Evolutionary conservation across 2,797 vertebrate species (phyloP), one percentile per base, ranked within the genome.

Genomic region (Acanthurus lineatus): DNA sequence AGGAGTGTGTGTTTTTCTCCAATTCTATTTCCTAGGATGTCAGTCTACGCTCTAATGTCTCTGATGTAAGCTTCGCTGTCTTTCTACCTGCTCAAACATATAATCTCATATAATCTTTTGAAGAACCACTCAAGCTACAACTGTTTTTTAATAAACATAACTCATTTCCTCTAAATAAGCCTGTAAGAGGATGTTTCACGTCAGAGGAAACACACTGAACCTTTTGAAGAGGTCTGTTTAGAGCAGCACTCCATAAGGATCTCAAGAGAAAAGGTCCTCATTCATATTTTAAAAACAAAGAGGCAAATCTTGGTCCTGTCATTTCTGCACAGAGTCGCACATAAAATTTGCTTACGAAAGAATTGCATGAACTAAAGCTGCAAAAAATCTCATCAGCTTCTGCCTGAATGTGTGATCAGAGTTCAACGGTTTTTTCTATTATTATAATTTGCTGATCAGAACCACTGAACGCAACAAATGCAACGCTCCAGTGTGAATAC

Each of bases 231-330:
- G 57, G 57, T 25, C 77, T 83, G 58, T 84, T 81, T 80, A 70
- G 75, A 82, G 69, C 48, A 20, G 9, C 3, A 14, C 53, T 76
- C 85, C 59, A 68, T 16, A 68, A 84, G 61, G 83, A 60, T 3
- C 49, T 54, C 64, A 69, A 69, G 60, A 81, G 51, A 83, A 88
- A 86, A 89, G 69, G 85, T 79, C 71, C 68, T 78, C 80, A 90
- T 90, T 83, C 62, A 91, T 90, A 84, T 90, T 93, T 91, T 64
- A 35, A 1, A 25, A 35, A 91, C 76, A 87, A 64, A 63, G 56
- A 84, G 28, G 61, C 48, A 78, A 80, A 88, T 63, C 64, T 7
- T 79, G 53, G 59, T 54, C 35, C 53, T 49, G 12, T 83, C 60
- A 35, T 17, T 71, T 65, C 63, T 76, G 59, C 57, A 35, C 76